phyloP scores from a whole-genome alignment of 1,140 invertebrate genomes.

The Drosophila ohnishii region DNA sequence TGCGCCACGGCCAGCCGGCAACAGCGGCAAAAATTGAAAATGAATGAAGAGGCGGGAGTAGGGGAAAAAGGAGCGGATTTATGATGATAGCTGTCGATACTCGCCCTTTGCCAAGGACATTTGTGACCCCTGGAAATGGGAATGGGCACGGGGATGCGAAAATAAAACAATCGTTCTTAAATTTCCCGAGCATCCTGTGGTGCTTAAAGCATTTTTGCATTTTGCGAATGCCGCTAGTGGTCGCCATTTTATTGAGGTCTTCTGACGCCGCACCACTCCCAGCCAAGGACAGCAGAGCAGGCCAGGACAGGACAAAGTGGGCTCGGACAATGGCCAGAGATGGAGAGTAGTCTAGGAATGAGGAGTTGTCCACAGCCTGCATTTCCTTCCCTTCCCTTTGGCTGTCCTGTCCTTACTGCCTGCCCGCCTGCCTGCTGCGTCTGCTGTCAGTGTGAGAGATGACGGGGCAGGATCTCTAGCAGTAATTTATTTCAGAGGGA shows the following conservation, averaged over 20 bases:
- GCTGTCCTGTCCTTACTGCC: neutral
- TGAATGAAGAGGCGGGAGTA: slow-evolving; percentile 17
- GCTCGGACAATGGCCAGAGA: slow-evolving; percentile 21
- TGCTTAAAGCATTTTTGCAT: slow-evolving; percentile 50
- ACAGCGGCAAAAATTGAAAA: slow-evolving; percentile 45
- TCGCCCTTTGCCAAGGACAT: slow-evolving; percentile 53
- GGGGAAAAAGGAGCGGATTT: slow-evolving; percentile 2
- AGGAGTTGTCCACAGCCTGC: slow-evolving; percentile 37
- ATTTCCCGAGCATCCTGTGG: slow-evolving; percentile 7
- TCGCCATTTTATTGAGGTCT: slow-evolving; percentile 71
- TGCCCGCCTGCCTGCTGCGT: slow-evolving; percentile 22
- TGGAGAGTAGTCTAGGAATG: neutral
- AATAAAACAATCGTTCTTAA: slow-evolving; percentile 21
- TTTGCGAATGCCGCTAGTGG: slow-evolving; percentile 29
- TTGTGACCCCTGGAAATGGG: slow-evolving; percentile 19
- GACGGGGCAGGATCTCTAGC: slow-evolving; percentile 46
- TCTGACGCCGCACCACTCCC: slow-evolving; percentile 57
- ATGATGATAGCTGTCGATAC: slow-evolving; percentile 60
- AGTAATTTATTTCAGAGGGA: slow-evolving; percentile 49
- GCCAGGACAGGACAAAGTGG: slow-evolving; percentile 39
- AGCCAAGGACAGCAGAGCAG: slow-evolving; percentile 25
- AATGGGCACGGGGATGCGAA: slow-evolving; percentile 2
- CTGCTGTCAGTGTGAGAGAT: slow-evolving; percentile 49
- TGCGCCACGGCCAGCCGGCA: slow-evolving; percentile 45
- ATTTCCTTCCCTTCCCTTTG: slow-evolving; percentile 7